Evolutionary conservation across 2,113 vertebrate genomes (phyloP), one percentile per base, ranked within the genome.

Genomic region (Neolamprologus brichardi): DNA sequence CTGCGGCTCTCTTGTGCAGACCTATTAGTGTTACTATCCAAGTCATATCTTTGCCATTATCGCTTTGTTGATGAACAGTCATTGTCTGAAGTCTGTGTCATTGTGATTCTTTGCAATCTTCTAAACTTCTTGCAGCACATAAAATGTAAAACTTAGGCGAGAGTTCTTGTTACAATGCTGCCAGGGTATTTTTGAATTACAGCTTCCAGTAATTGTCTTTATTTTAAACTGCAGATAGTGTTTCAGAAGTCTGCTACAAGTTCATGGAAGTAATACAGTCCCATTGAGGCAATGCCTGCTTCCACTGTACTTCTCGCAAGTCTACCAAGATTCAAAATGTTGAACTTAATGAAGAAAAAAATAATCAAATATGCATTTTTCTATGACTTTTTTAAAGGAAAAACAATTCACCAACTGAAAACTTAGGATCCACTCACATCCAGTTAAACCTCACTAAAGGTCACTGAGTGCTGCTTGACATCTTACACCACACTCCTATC

Each of bases 401-500:
- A 54, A 34, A 2, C 8, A 64, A 11, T 60, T 84, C 14, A 28
- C 41, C 53, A 13, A 37, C 79, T 79, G 28, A 77, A 83, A 79
- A 41, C 32, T n/a, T 77, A 9, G 15, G 25, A 11, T 77, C 17
- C 44, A 51, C 7, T 77, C 70, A 49, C 23, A 75, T 75, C 41
- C 41, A 46, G 15, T 75, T 46, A 51, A 51, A 32, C 72, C 41
- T 77, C 25, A 37, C 84, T 54, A 84, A 88, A 93, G 89, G 89
- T 94, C 92, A 90, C 11, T 25, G 23, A 83, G 87, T 91, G 52
- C 79, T 89, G 23, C 41, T 83, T 91, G 84, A 83, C 77, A 87
- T 81, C 18, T 94, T 86, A 83, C 17, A 81, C 34, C 37, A 77
- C 77, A 37, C 67, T 81, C 51, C 28, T 64, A 79, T 92, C 84